Conservation (phyloP, 37 sponge, comb jelly and placozoan genomes). For the Halichondria panicea region DNA sequence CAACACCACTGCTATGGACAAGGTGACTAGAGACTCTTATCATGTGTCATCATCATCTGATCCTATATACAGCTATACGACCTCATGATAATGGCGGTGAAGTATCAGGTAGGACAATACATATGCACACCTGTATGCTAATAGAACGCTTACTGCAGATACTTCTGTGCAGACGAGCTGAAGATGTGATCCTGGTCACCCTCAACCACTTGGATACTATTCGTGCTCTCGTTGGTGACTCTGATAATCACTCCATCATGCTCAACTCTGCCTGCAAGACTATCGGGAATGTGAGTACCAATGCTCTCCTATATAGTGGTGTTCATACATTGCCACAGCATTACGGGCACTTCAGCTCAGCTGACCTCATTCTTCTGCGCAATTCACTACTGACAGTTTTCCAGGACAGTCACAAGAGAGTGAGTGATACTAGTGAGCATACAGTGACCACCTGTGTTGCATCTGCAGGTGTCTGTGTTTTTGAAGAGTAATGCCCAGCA, state of each 20-base stretch:
- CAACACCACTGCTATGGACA: conserved; percentile 83
- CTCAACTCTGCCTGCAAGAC: conserved; percentile 28
- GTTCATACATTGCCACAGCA: conserved; percentile 17
- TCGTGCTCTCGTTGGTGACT: conserved; percentile 21
- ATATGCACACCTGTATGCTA: not conserved
- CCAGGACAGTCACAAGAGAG: conserved; percentile 89
- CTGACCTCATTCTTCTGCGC: conserved; percentile 70
- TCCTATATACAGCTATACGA: conserved; percentile 74
- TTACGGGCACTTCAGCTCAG: conserved; percentile 37
- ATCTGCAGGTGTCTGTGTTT: conserved; percentile 66
- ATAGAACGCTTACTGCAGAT: conserved; percentile 37
- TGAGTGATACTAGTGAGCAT: conserved; percentile 23
- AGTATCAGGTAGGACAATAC: conserved; percentile 76
- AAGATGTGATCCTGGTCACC: conserved; percentile 85
- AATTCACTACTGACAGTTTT: conserved; percentile 73
- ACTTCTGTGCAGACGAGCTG: conserved; percentile 64
- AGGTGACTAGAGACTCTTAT: conserved; percentile 46
- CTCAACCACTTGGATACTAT: conserved; percentile 86
- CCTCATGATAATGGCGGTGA: conserved; percentile 92
- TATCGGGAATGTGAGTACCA: conserved; percentile 22
- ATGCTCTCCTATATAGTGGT: not conserved
- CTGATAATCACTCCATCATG: conserved; percentile 26
- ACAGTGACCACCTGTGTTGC: not conserved
- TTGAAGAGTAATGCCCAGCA: conserved; percentile 73
- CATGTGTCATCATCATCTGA: not conserved